These are phyloP conservation scores for Morinoia aosen DNA, from an alignment of 2,888 invertebrate species.

Conservation along the genomic window DNA sequence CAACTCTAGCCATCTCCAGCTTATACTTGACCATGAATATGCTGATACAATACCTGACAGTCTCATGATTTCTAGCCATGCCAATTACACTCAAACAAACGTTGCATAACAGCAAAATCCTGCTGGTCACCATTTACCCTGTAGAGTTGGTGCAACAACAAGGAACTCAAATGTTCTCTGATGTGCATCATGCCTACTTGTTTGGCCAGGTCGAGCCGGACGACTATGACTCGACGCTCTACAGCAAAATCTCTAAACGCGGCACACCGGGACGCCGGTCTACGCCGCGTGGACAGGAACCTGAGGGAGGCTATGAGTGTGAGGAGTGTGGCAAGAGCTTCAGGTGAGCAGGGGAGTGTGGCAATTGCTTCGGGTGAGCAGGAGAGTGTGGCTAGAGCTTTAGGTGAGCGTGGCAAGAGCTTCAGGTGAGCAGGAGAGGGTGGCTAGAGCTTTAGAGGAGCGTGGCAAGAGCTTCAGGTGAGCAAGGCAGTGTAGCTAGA, in stretches of 20 bases:
- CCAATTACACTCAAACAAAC: not conserved
- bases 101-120: not conserved
- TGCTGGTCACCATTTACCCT: not conserved
- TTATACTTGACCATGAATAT: too few relatives aligned
- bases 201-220: not conserved
- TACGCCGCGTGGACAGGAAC: slow-evolving; percentile 56
- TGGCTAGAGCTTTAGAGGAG: not conserved
- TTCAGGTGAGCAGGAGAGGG: slow-evolving; percentile 58
- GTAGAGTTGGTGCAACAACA: too few relatives aligned
- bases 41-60: too few relatives aligned
- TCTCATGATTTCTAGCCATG: too few relatives aligned
- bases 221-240: not conserved
- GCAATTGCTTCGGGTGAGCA: slow-evolving; percentile 57
- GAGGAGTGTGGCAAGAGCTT: slow-evolving; percentile 66
- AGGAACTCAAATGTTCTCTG: too few relatives aligned
- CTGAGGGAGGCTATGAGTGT: slow-evolving; percentile 60
- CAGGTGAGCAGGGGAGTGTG: slow-evolving; percentile 55
- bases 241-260: not conserved
- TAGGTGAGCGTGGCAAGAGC: slow-evolving; percentile 61
- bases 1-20: too few relatives aligned
- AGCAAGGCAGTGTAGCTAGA: too few relatives aligned
- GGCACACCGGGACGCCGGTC: slow-evolving; percentile 60
- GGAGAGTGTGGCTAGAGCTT: not conserved
- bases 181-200: not conserved
- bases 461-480: too few relatives aligned